Base-by-base conservation (phyloP, 2,888 invertebrate species). In the Macaria notata region DNA sequence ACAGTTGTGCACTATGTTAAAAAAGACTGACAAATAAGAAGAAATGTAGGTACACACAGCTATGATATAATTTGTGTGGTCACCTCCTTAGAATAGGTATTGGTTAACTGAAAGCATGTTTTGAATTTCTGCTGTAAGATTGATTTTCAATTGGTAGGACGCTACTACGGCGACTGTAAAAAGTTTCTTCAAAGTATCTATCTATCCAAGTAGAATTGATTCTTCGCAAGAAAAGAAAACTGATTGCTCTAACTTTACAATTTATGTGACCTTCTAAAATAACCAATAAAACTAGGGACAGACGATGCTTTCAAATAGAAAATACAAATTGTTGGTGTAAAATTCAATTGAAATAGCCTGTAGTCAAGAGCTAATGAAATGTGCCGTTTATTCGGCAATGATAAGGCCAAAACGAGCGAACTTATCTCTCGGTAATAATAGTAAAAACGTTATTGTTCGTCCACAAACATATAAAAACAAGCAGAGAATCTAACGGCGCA, bases 391-490 rank as follows among this genome's bases (percentile, higher is more conserved):
- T 73, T 73, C 62, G 56, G 61, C 65, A 66, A 70, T 70, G 63
- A 69, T 67, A 68, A 64, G 65, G 66, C 69, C 53, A 72, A 71
- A 71, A 72, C 66, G 62, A 63, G 59, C 62, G 58, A 70, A 73
- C 70, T 81, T 79, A 82, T 81, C 76, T 73, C 59, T 56, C 41
- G 57, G 78, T 73, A 75, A 78, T 83, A 78, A 79, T 79, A 79
- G 76, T 83, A 82, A 83, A 84, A 78, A 70, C 54, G 68, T 76
- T 75, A 77, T 61, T 75, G 73, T 65, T 59, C 60, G 62, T 71
- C 72, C 73, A 59, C 64, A 73, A 50, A 72, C 68, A 64, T 77
- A 79, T 76, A 80, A 79, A 79, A 72, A 76, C 72, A 75, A 79
- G 74, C 64, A 75, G 63, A 65, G 67, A 66, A 73, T 74, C 69